Base-by-base conservation (phyloP, 1,140 invertebrate genomes). In the Drosophila sucinea region DNA sequence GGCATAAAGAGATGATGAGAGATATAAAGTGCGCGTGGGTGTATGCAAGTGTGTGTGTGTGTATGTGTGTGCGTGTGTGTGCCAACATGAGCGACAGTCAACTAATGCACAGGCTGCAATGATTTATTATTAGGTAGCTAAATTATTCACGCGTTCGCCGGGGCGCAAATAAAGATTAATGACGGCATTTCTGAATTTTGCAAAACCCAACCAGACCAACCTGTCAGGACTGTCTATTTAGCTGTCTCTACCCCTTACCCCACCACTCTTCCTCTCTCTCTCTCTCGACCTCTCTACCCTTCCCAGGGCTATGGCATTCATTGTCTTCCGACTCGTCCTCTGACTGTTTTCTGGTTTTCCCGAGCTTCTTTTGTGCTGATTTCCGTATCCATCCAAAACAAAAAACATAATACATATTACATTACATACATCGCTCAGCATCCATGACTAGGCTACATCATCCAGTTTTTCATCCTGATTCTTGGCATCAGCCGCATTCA, bases 81-180 rank as follows among this genome's bases (percentile, higher is more conserved):
- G 32, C n/a, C 23, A 56, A 57, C 64, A 27, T 29, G 27, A 41
- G 73, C 57, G 65, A 76, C 73, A 77, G 73, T 70, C 73, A 58
- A 77, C 73, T 77, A 77, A 77, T 77, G 73, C 73, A 77, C 73
- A 76, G 77, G 77, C 84, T 84, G 80, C 84, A 87, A 87, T 87
- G 84, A 87, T 87, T 87, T 87, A 87, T 87, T 87, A 87, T 87
- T 87, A 84, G 84, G 84, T 87, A 77, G 84, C 77, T 87, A 80
- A 87, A 87, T 87, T 87, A 87, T 87, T 87, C 84, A 87, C 84
- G 84, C 84, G 70, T 77, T 79, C 64, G 82, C 64, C 70, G 75
- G 60, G 60, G 56, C 67, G 80, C 84, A 87, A 87, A 87, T 87
- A 89, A 89, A 87, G 84, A 87, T 87, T 87, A 87, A 87, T 87